Evolutionary conservation across 2,797 vertebrate species (phyloP).

Genomic region (Loris lydekkerianus): DNA sequence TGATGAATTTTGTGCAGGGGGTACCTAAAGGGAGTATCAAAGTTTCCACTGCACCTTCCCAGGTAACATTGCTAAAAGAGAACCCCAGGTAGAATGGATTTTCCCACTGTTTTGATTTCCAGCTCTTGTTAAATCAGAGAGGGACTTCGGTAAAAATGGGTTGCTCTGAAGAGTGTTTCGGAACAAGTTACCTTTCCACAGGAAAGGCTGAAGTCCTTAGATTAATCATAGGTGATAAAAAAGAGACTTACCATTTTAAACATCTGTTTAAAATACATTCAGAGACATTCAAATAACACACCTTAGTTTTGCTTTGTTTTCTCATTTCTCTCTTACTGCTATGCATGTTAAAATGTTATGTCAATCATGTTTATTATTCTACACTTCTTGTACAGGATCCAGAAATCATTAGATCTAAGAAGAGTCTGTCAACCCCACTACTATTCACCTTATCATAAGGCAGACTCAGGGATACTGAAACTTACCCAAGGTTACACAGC

Average conservation of each 20-base stretch:
- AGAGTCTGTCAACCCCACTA: background rate
- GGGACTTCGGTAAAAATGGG: background rate
- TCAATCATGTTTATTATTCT: constrained; percentile 5
- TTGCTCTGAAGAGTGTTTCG: constrained; percentile 5
- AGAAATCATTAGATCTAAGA: background rate
- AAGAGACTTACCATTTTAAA: background rate
- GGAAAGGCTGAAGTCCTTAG: background rate
- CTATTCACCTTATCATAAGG: background rate
- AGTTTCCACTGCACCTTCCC: background rate
- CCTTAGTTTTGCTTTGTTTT: background rate
- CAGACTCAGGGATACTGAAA: background rate
- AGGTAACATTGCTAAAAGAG: background rate
- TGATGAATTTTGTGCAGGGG: background rate
- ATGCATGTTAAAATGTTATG: background rate
- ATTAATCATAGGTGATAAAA: background rate
- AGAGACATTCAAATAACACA: background rate
- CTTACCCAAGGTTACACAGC: background rate
- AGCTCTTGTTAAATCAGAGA: background rate
- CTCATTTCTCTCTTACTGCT: background rate
- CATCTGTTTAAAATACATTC: background rate
- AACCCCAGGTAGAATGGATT: background rate
- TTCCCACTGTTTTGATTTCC: background rate
- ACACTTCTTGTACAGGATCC: background rate
- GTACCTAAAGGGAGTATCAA: background rate
- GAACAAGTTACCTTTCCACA: background rate